A percentile compares a stretch with the other conserved stretches of the same genome.
Evolutionary conservation across 2,888 invertebrate genomes (phyloP).

Genomic region (Oxytorus armatus): DNA sequence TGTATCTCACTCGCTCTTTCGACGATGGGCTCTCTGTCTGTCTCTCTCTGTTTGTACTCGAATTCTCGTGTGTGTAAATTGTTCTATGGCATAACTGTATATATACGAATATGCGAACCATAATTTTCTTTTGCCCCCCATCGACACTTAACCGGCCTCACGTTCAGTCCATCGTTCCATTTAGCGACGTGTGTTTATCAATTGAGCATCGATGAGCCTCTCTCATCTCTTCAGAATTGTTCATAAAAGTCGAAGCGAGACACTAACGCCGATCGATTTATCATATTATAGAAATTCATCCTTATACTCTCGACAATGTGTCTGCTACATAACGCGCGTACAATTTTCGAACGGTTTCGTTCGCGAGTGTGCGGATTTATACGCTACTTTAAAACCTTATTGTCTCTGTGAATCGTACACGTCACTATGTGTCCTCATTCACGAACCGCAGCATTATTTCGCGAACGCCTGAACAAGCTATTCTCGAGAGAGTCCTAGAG

Average conservation of each 20-base stretch:
- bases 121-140: constrained; percentile 36
- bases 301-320: too few species aligned
- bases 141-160: constrained; percentile 59
- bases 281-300: too few species aligned
- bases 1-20: constrained; percentile 1
- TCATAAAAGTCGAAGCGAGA: too few species aligned
- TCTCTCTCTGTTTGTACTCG: constrained; percentile 45
- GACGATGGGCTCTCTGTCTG: constrained; percentile 12
- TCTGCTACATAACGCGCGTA: too few species aligned
- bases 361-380: not conserved
- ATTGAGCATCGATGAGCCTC: constrained; percentile 24
- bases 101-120: constrained; percentile 32
- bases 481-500: not conserved
- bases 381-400: not conserved
- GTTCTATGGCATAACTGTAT: constrained; percentile 20
- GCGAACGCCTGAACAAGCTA: not conserved
- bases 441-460: constrained; percentile 6
- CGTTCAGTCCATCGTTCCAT: constrained; percentile 48
- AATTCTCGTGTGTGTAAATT: constrained; percentile 46
- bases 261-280: too few species aligned
- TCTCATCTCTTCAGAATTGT: too few species aligned
- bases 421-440: constrained; percentile 8
- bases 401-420: not conserved
- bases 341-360: too few species aligned
- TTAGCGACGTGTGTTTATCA: constrained; percentile 33